Percentiles rank a stretch among this genome's conserved stretches.
phyloP scores from a whole-genome alignment of 2,888 invertebrate species.

The Scaptomyza parva region DNA sequence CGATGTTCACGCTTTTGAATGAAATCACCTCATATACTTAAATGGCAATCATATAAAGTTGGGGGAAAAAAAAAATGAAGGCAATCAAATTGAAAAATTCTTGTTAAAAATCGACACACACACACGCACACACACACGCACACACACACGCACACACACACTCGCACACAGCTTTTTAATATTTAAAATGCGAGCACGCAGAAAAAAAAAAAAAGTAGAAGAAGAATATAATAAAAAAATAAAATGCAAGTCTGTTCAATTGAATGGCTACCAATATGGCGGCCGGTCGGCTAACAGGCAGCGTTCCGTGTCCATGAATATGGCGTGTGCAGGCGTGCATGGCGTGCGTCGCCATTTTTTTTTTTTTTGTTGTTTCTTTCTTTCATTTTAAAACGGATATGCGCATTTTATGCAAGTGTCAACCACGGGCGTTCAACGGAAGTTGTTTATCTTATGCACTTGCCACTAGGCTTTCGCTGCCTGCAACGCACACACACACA shows the following conservation, averaged over 20 bases:
- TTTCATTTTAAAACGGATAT: constrained; percentile 53
- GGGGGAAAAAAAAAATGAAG: constrained; percentile 13
- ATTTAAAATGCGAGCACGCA: constrained; percentile 22
- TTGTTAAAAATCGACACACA: constrained; percentile 17
- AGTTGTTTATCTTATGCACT: constrained; percentile 64
- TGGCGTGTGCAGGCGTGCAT: constrained; percentile 38
- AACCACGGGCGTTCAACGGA: constrained; percentile 54
- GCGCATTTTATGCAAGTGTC: constrained; percentile 65
- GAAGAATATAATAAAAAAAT: constrained; percentile 1
- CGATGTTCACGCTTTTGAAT: constrained; percentile 73
- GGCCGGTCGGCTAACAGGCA: constrained; percentile 37
- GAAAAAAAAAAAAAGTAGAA: not conserved
- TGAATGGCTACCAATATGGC: constrained; percentile 39
- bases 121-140: not conserved
- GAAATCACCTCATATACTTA: constrained; percentile 32
- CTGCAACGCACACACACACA: not conserved
- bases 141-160: not conserved
- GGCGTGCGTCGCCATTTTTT: constrained; percentile 44
- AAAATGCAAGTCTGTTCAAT: constrained; percentile 7
- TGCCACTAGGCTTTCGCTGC: constrained; percentile 4
- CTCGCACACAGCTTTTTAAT: constrained; percentile 18
- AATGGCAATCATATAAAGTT: constrained; percentile 9
- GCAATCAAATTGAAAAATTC: constrained; percentile 43
- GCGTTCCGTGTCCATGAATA: constrained; percentile 31
- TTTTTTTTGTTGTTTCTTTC: constrained; percentile 8